These are phyloP conservation scores for Eupristina koningsbergeri DNA, from an alignment of 1,140 invertebrate species.

Conservation along the genomic window DNA sequence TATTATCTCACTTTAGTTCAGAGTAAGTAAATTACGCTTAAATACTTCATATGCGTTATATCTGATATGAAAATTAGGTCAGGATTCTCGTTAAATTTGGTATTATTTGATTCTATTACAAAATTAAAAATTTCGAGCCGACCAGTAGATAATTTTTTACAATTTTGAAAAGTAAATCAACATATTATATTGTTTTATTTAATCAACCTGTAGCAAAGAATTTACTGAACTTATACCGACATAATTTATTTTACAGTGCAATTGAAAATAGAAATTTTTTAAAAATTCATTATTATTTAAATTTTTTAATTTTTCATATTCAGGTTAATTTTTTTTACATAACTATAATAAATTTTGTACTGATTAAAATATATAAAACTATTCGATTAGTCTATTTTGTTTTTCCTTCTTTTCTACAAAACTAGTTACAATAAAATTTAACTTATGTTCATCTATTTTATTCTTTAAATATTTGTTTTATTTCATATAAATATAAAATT, in stretches of 20 bases:
- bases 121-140: conserved; percentile 2
- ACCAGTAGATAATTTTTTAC: not conserved
- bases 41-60: not conserved
- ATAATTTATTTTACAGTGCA: not conserved
- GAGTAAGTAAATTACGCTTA: not conserved
- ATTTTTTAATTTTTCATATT: too few relatives aligned
- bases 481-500: too few relatives aligned
- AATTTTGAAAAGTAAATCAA: not conserved
- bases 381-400: too few relatives aligned
- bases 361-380: too few relatives aligned
- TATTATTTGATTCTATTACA: conserved; percentile 24
- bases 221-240: not conserved
- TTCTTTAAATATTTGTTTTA: too few relatives aligned
- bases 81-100: not conserved
- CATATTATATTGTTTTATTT: not conserved
- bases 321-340: too few relatives aligned
- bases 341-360: too few relatives aligned
- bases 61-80: not conserved
- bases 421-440: too few relatives aligned
- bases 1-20: not conserved
- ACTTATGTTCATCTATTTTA: too few relatives aligned
- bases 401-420: too few relatives aligned
- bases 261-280: not conserved
- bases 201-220: not conserved
- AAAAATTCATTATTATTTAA: not conserved